Conservation (phyloP, 2,797 vertebrate genomes). For the Cyclopterus lumpus region DNA sequence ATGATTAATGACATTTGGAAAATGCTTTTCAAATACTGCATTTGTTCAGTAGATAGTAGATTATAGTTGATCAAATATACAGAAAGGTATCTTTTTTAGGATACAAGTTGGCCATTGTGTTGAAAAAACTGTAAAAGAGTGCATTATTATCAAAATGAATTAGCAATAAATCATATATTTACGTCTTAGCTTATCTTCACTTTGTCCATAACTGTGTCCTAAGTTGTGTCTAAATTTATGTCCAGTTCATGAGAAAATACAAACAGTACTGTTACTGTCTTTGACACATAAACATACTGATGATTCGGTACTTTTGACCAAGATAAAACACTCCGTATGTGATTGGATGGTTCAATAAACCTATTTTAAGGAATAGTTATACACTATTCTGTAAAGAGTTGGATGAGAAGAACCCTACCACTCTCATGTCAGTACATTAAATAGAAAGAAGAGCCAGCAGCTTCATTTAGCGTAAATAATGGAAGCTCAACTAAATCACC, state of each 20-base stretch:
- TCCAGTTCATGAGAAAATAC: neutral
- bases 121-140: neutral
- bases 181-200: neutral
- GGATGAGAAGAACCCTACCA: neutral
- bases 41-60: neutral
- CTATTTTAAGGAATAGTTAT: slow-evolving; percentile 5
- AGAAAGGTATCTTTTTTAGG: neutral
- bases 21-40: neutral
- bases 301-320: neutral
- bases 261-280: neutral
- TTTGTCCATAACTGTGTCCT: neutral
- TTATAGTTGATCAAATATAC: neutral
- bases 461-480: neutral
- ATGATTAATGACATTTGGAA: neutral
- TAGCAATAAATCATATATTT: neutral
- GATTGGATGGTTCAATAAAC: neutral
- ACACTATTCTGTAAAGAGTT: neutral
- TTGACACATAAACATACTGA: too few species aligned
- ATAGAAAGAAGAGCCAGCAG: neutral
- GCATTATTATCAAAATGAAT: neutral
- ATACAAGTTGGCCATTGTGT: neutral
- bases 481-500: neutral
- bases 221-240: neutral
- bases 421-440: too few species aligned
- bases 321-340: neutral